These are phyloP conservation scores for Alauda arvensis DNA, from an alignment of 2,797 vertebrate genomes.

Conservation along the genomic window DNA sequence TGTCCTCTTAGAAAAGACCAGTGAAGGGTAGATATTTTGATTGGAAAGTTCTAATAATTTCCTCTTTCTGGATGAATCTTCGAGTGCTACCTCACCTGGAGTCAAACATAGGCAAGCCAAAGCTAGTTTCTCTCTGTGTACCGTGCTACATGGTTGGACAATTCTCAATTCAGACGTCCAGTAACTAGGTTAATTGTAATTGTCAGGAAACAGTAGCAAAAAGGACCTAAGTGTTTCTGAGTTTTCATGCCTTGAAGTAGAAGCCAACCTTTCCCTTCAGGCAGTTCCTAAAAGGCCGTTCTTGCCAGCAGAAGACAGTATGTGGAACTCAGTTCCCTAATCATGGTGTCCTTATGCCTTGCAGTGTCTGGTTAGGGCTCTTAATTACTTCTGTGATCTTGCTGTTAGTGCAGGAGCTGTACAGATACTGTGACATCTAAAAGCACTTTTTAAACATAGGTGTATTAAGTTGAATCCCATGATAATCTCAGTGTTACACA, in stretches of 20 bases:
- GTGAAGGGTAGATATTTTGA: not conserved
- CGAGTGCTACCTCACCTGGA: not conserved
- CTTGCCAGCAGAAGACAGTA: not conserved
- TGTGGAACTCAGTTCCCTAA: not conserved
- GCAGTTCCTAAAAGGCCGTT: not conserved
- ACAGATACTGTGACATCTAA: not conserved
- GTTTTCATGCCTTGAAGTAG: not conserved
- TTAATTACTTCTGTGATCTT: not conserved
- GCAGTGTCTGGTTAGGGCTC: not conserved
- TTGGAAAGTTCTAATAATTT: not conserved
- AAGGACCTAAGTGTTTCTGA: not conserved
- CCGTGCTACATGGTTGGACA: not conserved
- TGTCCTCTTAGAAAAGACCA: not conserved
- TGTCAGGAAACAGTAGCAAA: not conserved
- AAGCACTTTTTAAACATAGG: not conserved
- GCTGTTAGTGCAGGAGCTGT: not conserved
- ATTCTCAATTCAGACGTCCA: not conserved
- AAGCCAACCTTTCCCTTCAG: not conserved
- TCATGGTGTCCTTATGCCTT: not conserved
- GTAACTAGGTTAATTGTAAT: not conserved
- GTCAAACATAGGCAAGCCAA: not conserved
- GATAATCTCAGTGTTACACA: not conserved
- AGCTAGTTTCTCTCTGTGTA: not conserved
- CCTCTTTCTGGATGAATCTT: not conserved
- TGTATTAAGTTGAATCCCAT: not conserved